phyloP scores from a whole-genome alignment of 1,140 invertebrate genomes.

The Paramacrobiotus metropolitanus region DNA sequence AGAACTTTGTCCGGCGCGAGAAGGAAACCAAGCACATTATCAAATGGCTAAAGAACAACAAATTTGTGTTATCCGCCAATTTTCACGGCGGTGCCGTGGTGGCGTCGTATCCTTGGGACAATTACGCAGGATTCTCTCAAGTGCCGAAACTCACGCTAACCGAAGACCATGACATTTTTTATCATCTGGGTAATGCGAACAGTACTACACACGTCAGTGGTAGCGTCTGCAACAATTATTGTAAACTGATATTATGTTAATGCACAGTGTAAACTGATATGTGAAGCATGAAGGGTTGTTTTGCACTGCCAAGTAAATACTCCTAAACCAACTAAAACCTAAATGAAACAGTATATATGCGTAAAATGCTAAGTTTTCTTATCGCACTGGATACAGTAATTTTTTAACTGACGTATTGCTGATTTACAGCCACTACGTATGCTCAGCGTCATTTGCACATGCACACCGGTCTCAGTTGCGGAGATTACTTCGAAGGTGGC shows the following conservation, averaged over 20 bases:
- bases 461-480: slow-evolving; percentile 3
- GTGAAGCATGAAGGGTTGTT: too few relatives aligned
- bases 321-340: too few relatives aligned
- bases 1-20: slow-evolving; percentile 8
- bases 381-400: too few relatives aligned
- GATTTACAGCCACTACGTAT: neutral
- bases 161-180: slow-evolving; percentile 7
- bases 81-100: slow-evolving; percentile 74
- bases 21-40: slow-evolving; percentile 2
- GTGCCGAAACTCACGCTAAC: slow-evolving; percentile 15
- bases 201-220: neutral
- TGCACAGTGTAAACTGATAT: too few relatives aligned
- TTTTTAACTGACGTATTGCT: too few relatives aligned
- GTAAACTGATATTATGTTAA: too few relatives aligned
- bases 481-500: slow-evolving; percentile 23
- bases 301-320: too few relatives aligned
- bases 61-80: slow-evolving; percentile 70
- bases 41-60: slow-evolving; percentile 64
- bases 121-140: slow-evolving; percentile 23
- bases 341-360: too few relatives aligned
- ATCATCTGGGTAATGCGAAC: neutral
- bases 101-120: slow-evolving; percentile 74
- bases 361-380: too few relatives aligned
- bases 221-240: neutral
- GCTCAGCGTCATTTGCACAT: neutral